A percentile compares a stretch with the other conserved stretches of the same genome.
Conservation (phyloP, 2,888 invertebrate species). For the Lacanobia wlatinum region DNA sequence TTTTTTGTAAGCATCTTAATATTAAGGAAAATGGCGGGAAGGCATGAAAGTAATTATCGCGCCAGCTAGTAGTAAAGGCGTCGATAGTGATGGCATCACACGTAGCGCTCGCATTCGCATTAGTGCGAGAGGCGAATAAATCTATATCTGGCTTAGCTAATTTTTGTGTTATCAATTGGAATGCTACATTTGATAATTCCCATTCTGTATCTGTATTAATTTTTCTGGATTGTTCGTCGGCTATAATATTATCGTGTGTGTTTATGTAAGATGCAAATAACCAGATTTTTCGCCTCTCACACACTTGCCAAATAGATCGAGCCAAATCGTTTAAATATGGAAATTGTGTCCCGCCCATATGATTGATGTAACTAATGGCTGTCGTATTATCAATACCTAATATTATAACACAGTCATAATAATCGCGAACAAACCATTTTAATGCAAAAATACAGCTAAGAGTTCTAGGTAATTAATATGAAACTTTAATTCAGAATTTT, state of each 20-base stretch:
- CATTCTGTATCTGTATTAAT: not conserved
- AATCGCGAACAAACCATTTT: not conserved
- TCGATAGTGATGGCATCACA: constrained; percentile 15
- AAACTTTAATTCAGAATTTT: too few relatives aligned
- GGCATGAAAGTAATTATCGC: not conserved
- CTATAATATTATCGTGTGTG: not conserved
- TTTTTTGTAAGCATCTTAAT: not conserved
- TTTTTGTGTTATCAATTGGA: not conserved
- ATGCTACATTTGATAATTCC: constrained; percentile 1
- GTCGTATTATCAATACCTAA: not conserved
- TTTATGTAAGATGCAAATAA: not conserved
- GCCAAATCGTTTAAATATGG: not conserved
- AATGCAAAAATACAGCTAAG: constrained; percentile 28
- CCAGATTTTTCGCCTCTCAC: not conserved
- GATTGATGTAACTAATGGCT: constrained; percentile 2
- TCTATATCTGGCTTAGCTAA: not conserved
- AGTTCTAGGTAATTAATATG: too few relatives aligned
- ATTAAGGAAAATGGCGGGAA: constrained; percentile 30
- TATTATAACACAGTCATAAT: not conserved
- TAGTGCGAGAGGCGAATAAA: constrained; percentile 30
- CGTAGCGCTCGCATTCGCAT: constrained; percentile 26
- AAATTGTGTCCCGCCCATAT: not conserved
- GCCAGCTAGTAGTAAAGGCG: constrained; percentile 27
- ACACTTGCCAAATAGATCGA: not conserved
- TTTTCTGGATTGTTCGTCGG: not conserved